Evolutionary conservation across 2,797 vertebrate genomes (phyloP).

Genomic region (Centroberyx gerrardi): DNA sequence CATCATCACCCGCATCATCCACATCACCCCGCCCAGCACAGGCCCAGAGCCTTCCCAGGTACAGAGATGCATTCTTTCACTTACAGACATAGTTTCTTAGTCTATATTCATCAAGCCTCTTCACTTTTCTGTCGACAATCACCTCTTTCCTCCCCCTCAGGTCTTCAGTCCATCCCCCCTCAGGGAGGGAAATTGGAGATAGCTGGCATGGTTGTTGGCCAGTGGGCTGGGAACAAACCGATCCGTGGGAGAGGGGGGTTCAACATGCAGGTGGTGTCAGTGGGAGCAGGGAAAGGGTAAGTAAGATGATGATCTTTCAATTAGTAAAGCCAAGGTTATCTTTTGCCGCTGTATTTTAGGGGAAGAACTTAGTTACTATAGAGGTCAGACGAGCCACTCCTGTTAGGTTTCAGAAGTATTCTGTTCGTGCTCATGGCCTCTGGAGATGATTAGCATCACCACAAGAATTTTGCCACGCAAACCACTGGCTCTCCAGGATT

Average conservation of each 20-base stretch:
- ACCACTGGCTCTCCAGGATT: too few relatives aligned
- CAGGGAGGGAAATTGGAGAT: constrained; percentile 96
- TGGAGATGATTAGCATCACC: not conserved
- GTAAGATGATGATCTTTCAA: constrained; percentile 39
- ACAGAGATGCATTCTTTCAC: constrained; percentile 23
- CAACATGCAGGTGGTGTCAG: constrained; percentile 95
- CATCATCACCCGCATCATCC: constrained; percentile 84
- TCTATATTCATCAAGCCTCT: not conserved
- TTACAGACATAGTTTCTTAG: not conserved
- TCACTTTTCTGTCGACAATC: not conserved
- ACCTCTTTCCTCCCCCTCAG: constrained; percentile 66
- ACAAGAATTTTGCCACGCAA: not conserved
- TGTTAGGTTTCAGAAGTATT: not conserved
- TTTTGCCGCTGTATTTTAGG: not conserved
- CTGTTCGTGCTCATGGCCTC: not conserved
- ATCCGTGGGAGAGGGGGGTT: constrained; percentile 91
- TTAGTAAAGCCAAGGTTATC: not conserved
- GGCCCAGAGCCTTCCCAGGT: constrained; percentile 93
- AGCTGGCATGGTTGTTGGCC: constrained; percentile 95
- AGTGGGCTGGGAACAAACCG: constrained; percentile 94
- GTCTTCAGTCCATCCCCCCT: constrained; percentile 93
- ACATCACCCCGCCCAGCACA: constrained; percentile 85
- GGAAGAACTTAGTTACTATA: too few relatives aligned
- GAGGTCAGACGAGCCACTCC: not conserved
- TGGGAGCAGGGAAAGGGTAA: constrained; percentile 92